phyloP scores from a whole-genome alignment of 2,888 invertebrate genomes.

The Habroteleia sp. region DNA sequence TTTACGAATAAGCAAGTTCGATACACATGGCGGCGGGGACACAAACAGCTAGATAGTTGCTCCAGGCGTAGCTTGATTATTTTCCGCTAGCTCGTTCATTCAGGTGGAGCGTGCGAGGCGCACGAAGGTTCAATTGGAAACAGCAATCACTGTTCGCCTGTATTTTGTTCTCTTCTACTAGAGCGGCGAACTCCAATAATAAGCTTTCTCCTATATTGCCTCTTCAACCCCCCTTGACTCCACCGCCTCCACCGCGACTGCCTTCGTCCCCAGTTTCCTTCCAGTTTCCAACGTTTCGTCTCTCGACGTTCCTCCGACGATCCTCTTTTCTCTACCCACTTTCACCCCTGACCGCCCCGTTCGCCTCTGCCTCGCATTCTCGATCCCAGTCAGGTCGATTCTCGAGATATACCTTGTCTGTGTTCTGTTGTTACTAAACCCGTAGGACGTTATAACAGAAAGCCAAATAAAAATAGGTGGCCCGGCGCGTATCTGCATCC shows the following conservation, averaged over 20 bases:
- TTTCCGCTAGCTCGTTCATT: slow-evolving; percentile 81
- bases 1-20: slow-evolving; percentile 59
- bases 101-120: slow-evolving; percentile 79
- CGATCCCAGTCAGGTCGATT: slow-evolving; percentile 62
- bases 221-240: slow-evolving; percentile 74
- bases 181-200: slow-evolving; percentile 81
- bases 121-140: slow-evolving; percentile 81
- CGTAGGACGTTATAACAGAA: slow-evolving; percentile 44
- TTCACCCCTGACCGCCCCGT: slow-evolving; percentile 22
- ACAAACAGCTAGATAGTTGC: slow-evolving; percentile 75
- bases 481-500: slow-evolving; percentile 17
- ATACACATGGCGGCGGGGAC: slow-evolving; percentile 62
- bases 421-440: slow-evolving; percentile 59
- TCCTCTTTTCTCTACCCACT: slow-evolving; percentile 64
- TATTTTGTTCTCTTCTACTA: slow-evolving; percentile 79
- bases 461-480: slow-evolving; percentile 52
- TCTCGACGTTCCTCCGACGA: slow-evolving; percentile 73
- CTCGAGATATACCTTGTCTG: slow-evolving; percentile 65
- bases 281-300: slow-evolving; percentile 73
- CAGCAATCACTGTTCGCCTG: slow-evolving; percentile 81
- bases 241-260: slow-evolving; percentile 64
- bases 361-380: slow-evolving; percentile 26
- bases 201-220: slow-evolving; percentile 81
- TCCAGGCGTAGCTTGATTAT: slow-evolving; percentile 80
- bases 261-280: slow-evolving; percentile 71